Evolutionary conservation across 1,140 invertebrate species (phyloP).

Genomic region (Sweltsa coloradensis): DNA sequence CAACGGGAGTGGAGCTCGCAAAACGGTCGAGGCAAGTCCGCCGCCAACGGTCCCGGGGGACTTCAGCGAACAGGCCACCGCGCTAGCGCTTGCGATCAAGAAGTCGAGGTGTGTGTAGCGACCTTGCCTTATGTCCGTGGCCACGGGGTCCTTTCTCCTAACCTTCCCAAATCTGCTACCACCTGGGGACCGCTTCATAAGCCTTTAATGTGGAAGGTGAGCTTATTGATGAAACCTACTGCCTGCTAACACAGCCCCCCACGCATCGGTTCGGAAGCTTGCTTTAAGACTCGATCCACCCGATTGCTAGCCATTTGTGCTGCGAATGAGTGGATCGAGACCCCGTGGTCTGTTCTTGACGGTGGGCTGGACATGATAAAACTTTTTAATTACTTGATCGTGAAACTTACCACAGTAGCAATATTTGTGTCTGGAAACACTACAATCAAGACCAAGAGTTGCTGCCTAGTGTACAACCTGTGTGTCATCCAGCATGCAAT

Average conservation of each 20-base stretch:
- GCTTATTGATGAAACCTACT: constrained; percentile 21
- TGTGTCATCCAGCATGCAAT: no score
- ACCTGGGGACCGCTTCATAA: constrained; percentile 52
- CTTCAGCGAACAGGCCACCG: constrained; percentile 8
- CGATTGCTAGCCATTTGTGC: no score
- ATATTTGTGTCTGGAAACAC: no score
- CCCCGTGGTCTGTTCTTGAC: no score
- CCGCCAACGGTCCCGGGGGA: constrained; percentile 3
- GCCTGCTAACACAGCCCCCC: constrained; percentile 3
- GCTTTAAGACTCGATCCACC: no score
- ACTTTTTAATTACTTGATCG: no score
- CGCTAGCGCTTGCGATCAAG: constrained; percentile 10
- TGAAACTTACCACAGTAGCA: no score
- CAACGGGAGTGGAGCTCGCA: constrained; percentile 32
- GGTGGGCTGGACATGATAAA: no score
- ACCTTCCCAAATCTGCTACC: constrained; percentile 49
- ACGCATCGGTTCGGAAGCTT: background rate
- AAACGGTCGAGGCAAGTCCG: constrained; percentile 18
- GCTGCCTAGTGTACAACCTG: no score
- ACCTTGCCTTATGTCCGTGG: constrained; percentile 28
- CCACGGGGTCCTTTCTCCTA: constrained; percentile 23
- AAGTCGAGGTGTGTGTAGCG: constrained; percentile 21
- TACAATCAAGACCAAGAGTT: no score
- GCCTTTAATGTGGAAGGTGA: constrained; percentile 53
- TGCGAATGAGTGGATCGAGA: no score